Base-by-base conservation (phyloP, 2,797 vertebrate species). In the Cyclopterus lumpus region DNA sequence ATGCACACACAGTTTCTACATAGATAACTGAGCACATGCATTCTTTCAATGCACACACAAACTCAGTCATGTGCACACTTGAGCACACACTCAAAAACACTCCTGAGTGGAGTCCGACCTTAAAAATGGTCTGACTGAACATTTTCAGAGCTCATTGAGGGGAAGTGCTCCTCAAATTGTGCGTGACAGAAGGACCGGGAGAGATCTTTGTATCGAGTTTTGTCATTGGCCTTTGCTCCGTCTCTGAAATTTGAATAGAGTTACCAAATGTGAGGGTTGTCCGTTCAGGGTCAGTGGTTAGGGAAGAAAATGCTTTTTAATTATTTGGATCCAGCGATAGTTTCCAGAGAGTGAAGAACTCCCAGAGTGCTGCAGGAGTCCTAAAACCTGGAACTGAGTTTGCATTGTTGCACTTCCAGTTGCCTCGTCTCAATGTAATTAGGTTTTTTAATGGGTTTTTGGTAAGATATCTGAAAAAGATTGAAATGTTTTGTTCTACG, bases 71-170 rank as follows among this genome's bases (percentile, higher is more conserved):
- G 11, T 32, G 58, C 36, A 49, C 55, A 51, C 7, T 30, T 22
- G 32, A 15, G 58, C 49, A 79, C 63, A 46, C 7, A 58, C 60
- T 46, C 46, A 54, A 28, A 64, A 46, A 54, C 54, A 58, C 67
- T 59, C 34, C 18, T 22, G 62, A 46, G 26, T 67, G 49, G 36
- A 59, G 63, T 58, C 26, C 83, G 78, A 85, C 84, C 73, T 86
- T 86, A 82, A 64, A 42, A 77, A 61, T 48, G 4, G 5, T 6
- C 24, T 67, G 24, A 49, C 16, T 44, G 53, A 76, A 83, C 73
- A 86, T 88, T 85, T 80, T 82, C 73, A 75, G 38, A 69, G 54
- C 69, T 44, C 38, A 55, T 68, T 2, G 8, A 44, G 53, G 26
- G 18, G 26, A 67, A 42, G 26, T 57, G 53, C 53, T 30, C 66